A percentile compares a stretch with the other conserved stretches of the same genome.
These are phyloP conservation scores for Epinephelus moara DNA, from an alignment of 2,113 vertebrate genomes.

Conservation along the genomic window DNA sequence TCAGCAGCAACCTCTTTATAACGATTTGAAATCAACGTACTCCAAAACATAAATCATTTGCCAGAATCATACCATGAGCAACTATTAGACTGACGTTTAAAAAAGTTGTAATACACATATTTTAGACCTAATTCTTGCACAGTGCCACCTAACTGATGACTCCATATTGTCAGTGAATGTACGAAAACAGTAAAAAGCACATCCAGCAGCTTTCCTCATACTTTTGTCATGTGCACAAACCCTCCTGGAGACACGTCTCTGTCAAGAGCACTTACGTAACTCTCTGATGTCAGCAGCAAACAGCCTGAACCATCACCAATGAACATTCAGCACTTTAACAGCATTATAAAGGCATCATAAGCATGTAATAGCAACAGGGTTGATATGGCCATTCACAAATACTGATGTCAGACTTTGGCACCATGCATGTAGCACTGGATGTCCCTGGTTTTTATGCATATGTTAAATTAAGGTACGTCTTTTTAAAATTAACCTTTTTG, in stretches of 20 bases:
- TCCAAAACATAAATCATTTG: no score
- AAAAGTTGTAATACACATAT: no score
- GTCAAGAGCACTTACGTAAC: slow-evolving; percentile 52
- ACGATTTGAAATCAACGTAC: no score
- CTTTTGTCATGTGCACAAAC: slow-evolving; percentile 41
- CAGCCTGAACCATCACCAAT: neutral
- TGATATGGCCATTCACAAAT: neutral
- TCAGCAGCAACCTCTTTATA: no score
- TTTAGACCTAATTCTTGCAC: neutral
- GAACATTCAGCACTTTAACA: neutral
- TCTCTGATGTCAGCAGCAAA: slow-evolving; percentile 46
- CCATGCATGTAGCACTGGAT: neutral
- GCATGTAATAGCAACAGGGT: neutral
- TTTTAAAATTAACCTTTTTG: neutral
- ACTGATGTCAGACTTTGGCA: neutral
- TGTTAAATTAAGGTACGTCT: neutral
- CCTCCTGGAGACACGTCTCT: slow-evolving; percentile 10
- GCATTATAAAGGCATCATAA: neutral
- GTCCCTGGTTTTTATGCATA: neutral
- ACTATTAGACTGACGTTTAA: no score
- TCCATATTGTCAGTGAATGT: neutral
- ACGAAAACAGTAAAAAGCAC: slow-evolving; percentile 10
- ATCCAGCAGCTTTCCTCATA: slow-evolving; percentile 34
- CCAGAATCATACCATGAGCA: no score
- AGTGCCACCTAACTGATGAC: neutral